Percentiles rank a stretch among this genome's conserved stretches.
These are phyloP conservation scores for Eospalax fontanierii DNA, from an alignment of 2,797 vertebrate genomes.

Conservation along the genomic window DNA sequence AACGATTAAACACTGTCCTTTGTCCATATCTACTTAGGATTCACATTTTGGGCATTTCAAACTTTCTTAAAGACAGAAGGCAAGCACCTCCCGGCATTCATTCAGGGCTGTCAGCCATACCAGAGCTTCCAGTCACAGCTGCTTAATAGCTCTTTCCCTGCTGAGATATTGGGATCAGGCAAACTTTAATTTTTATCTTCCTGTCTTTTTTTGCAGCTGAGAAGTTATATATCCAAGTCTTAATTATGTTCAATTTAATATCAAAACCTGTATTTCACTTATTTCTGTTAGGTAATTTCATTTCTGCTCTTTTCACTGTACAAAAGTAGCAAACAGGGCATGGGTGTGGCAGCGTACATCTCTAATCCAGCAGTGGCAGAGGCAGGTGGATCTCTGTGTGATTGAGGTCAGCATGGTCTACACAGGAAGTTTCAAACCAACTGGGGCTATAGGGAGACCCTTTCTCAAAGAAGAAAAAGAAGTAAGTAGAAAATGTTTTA, in stretches of 20 bases:
- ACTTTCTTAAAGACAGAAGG: not conserved
- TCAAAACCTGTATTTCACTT: slow-evolving; percentile 23
- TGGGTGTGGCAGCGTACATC: too few species aligned
- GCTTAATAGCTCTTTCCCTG: not conserved
- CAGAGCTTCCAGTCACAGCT: rapidly evolving
- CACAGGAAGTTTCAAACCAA: too few species aligned
- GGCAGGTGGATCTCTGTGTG: too few species aligned
- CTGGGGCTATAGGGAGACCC: too few species aligned
- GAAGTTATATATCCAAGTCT: not conserved
- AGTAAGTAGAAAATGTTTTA: not conserved
- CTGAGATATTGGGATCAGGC: not conserved
- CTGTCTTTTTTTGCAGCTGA: not conserved
- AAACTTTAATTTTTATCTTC: not conserved
- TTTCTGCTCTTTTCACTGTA: not conserved
- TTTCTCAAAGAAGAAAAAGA: too few species aligned
- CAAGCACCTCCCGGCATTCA: not conserved
- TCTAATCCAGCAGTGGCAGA: too few species aligned
- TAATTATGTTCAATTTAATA: not conserved
- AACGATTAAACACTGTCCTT: not conserved
- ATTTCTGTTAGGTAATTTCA: not conserved
- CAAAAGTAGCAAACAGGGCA: not conserved
- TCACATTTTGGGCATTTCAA: not conserved
- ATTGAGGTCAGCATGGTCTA: too few species aligned
- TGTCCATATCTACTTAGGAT: not conserved
- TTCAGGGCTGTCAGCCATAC: not conserved